Evolutionary conservation across 2,797 vertebrate genomes (phyloP).

Genomic region (Pogonophryne albipinna): DNA sequence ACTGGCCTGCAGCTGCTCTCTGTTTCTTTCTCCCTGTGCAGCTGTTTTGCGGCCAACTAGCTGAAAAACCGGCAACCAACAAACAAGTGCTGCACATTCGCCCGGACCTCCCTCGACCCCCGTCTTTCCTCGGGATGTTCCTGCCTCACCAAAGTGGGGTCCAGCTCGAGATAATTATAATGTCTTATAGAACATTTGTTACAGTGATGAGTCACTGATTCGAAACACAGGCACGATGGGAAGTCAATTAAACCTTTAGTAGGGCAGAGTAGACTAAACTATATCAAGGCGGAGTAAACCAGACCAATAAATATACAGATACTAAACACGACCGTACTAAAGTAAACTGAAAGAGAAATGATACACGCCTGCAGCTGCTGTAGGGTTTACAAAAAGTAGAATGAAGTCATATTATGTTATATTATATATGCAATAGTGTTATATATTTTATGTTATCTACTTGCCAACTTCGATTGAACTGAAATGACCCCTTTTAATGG

Average conservation of each 20-base stretch:
- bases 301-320: conserved; percentile 11
- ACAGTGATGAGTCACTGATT: conserved; percentile 45
- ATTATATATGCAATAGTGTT: too few relatives aligned
- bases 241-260: conserved; percentile 4
- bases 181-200: conserved; percentile 42
- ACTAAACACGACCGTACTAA: conserved; percentile 10
- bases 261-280: conserved; percentile 44
- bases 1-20: conserved; percentile 76
- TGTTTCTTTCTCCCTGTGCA: conserved; percentile 59
- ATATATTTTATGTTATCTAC: too few relatives aligned
- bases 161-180: conserved; percentile 30
- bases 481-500: too few relatives aligned
- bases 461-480: too few relatives aligned
- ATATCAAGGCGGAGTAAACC: conserved; percentile 1
- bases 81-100: conserved; percentile 40
- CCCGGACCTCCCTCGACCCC: conserved; percentile 7
- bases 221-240: conserved; percentile 12
- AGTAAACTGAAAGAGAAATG: background rate
- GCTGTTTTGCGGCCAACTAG: conserved; percentile 51
- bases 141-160: conserved; percentile 17
- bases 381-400: too few relatives aligned
- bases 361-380: background rate
- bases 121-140: conserved; percentile 6
- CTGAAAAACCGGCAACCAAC: conserved; percentile 53
- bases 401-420: too few relatives aligned